phyloP scores from a whole-genome alignment of 1,140 invertebrate species.

The Oryctes rhinoceros region DNA sequence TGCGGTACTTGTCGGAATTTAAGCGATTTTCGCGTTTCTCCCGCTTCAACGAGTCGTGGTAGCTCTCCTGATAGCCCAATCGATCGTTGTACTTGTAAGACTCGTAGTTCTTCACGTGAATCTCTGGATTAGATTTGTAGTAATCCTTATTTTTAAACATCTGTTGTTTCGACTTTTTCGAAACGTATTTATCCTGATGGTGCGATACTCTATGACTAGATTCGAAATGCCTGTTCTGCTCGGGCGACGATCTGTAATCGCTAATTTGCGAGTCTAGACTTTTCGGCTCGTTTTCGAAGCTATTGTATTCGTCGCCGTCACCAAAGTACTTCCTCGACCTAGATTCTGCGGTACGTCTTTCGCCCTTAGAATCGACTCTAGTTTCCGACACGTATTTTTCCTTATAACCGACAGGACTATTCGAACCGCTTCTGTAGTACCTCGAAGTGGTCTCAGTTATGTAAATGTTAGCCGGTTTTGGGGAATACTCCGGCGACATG shows the following conservation, averaged over 20 bases:
- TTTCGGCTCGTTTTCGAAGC: slow-evolving; percentile 69
- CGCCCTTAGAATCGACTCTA: slow-evolving; percentile 63
- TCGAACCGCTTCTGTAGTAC: slow-evolving; percentile 62
- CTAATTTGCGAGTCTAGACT: slow-evolving; percentile 70
- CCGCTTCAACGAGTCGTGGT: slow-evolving; percentile 65
- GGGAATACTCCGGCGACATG: slow-evolving; percentile 63
- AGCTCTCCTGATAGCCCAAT: slow-evolving; percentile 60
- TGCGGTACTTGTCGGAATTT: slow-evolving; percentile 60
- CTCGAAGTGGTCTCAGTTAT: slow-evolving; percentile 64
- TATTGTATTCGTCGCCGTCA: slow-evolving; percentile 52
- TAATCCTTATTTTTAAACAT: slow-evolving; percentile 64
- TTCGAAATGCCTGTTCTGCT: slow-evolving; percentile 63
- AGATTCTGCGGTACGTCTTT: slow-evolving; percentile 67
- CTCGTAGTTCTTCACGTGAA: slow-evolving; percentile 63
- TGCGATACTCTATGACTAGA: slow-evolving; percentile 64
- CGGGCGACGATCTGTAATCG: slow-evolving; percentile 68
- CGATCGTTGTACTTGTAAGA: slow-evolving; percentile 58
- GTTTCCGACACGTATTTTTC: slow-evolving; percentile 67
- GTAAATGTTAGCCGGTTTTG: slow-evolving; percentile 63
- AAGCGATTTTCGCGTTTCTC: slow-evolving; percentile 58
- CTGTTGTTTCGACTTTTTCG: slow-evolving; percentile 60
- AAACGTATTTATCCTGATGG: slow-evolving; percentile 59
- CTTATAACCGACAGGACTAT: slow-evolving; percentile 61
- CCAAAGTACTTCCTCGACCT: slow-evolving; percentile 62
- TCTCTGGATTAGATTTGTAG: slow-evolving; percentile 68